A percentile compares a stretch with the other conserved stretches of the same genome.
phyloP scores from a whole-genome alignment of 2,113 vertebrate species.

The Procavia capensis region DNA sequence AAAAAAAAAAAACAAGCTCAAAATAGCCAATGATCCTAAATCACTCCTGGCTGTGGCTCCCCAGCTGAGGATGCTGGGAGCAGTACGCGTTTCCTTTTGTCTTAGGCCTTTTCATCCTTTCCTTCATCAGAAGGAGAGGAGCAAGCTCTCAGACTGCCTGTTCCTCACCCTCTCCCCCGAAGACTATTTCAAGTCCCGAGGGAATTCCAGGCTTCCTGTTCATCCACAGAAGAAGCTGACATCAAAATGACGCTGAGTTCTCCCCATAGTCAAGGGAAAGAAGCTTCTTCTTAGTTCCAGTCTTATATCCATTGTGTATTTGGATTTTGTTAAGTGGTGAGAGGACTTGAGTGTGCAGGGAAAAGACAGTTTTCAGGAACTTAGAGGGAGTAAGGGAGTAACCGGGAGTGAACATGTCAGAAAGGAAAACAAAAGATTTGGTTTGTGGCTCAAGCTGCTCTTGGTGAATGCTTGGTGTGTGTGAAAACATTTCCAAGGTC shows the following conservation, averaged over 20 bases:
- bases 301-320: not conserved
- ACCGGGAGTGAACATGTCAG: not conserved
- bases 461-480: conserved; percentile 6
- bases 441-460: not conserved
- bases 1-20: not conserved
- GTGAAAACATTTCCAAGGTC: conserved; percentile 44
- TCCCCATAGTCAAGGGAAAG: not conserved
- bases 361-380: not conserved
- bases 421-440: not conserved
- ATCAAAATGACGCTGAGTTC: not conserved
- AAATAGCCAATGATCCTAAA: not conserved
- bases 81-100: not conserved
- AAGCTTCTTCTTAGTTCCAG: not conserved
- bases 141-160: not conserved
- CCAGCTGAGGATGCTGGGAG: not conserved
- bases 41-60: not conserved
- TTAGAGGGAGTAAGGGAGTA: conserved; percentile 11
- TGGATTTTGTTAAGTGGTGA: not conserved
- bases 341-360: not conserved
- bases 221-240: not conserved
- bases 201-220: not conserved
- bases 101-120: not conserved
- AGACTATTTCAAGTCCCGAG: not conserved
- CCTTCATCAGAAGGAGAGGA: not conserved
- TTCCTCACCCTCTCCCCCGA: too few species aligned